Base-by-base conservation (phyloP, 2,113 vertebrate species). In the Hyperopisus bebe region DNA sequence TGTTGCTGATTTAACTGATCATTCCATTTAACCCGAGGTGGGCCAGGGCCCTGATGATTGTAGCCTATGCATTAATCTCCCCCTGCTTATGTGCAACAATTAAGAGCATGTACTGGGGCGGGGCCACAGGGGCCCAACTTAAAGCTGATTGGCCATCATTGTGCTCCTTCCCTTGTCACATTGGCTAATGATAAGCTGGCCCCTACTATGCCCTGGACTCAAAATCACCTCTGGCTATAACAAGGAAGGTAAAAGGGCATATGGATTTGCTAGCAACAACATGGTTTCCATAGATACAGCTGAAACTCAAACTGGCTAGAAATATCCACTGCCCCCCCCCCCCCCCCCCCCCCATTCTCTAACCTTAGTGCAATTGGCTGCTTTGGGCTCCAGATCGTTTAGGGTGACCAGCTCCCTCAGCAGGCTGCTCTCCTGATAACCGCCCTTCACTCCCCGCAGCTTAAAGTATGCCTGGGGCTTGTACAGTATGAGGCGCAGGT, bases 341-440 rank as follows among this genome's bases (percentile, higher is more conserved):
- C n/a, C 13, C 5, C 17, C 4, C 10, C 7, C 5, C 7, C 3
- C 86, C 1, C 8, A 21, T 42, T n/a, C 19, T 3, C 91, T 0
- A 95, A 99, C 98, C 98, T 99, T 99, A 94, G 98, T 99, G 97
- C 98, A 99, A 92, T 99, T 99, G 94, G 97, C 97, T 48, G 98
- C 98, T 96, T 99, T 99, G 15, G 98, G 98, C 94, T 99, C 98
- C 39, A 99, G 96, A 94, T 99, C 98, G 0, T 92, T 97, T 92
- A 99, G 95, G 80, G 98, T 99, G 90, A 99, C 98, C 0, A 99
- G 97, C 89, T 99, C 98, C 5, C 98, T 95, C 1, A 99, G 97
- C 91, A 99, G 96, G 93, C 98, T 99, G 93, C 98, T 99, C 93
- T 99, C 98, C 92, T 99, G 98, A 94, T 99, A 99, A 90, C 98